phyloP scores from a whole-genome alignment of 2,113 vertebrate genomes.

The Pelobates fuscus region DNA sequence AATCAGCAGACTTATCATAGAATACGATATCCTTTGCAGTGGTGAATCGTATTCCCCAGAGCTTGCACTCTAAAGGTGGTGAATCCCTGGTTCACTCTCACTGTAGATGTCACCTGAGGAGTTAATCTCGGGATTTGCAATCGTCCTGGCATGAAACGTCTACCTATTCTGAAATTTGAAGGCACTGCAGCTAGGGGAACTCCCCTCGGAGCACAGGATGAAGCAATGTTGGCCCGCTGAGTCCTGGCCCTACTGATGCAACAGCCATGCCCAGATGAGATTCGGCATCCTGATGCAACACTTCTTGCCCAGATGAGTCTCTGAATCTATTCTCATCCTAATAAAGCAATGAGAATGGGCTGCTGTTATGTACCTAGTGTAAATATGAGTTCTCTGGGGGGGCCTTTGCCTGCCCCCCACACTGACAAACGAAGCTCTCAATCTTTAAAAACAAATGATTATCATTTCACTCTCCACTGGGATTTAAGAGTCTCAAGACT shows the following conservation, averaged over 20 bases:
- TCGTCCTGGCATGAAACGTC: not conserved
- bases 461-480: slow-evolving; percentile 65
- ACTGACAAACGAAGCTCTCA: slow-evolving; percentile 48
- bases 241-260: slow-evolving; percentile 41
- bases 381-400: slow-evolving; percentile 50
- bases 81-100: too few species aligned
- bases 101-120: not conserved
- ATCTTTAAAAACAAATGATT: slow-evolving; percentile 75
- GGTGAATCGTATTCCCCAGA: not conserved
- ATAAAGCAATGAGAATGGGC: slow-evolving; percentile 49
- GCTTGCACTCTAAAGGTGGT: not conserved
- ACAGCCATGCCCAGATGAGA: slow-evolving; percentile 36
- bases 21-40: too few species aligned
- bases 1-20: too few species aligned
- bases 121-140: not conserved
- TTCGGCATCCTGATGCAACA: slow-evolving; percentile 57
- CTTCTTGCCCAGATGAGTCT: slow-evolving; percentile 56
- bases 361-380: slow-evolving; percentile 33
- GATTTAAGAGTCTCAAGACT: not conserved
- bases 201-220: slow-evolving; percentile 40
- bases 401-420: not conserved
- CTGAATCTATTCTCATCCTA: slow-evolving; percentile 52
- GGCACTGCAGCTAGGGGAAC: not conserved
- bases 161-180: not conserved
- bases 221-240: slow-evolving; percentile 38